A percentile compares a stretch with the other conserved stretches of the same genome.
These are phyloP conservation scores for Sylvietta virens DNA, from an alignment of 2,113 vertebrate species.

Conservation along the genomic window DNA sequence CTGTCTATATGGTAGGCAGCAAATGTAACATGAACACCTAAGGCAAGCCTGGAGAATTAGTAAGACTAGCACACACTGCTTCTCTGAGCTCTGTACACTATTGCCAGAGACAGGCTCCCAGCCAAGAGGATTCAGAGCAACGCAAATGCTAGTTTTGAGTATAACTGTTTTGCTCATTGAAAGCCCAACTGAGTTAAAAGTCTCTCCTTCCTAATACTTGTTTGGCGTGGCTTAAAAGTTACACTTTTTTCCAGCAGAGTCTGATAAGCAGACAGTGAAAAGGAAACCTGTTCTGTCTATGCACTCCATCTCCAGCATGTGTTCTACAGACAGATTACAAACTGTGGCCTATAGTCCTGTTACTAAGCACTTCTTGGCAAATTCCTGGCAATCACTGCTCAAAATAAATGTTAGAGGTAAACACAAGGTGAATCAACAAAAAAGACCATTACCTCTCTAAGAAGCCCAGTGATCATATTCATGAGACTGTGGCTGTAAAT, in stretches of 20 bases:
- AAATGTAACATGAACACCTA: not conserved
- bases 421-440: not conserved
- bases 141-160: not conserved
- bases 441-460: not conserved
- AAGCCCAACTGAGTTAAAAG: not conserved
- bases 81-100: not conserved
- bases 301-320: not conserved
- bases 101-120: not conserved
- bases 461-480: not conserved
- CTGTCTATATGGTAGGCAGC: not conserved
- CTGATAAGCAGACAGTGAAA: not conserved
- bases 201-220: not conserved
- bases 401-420: not conserved
- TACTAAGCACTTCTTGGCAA: not conserved
- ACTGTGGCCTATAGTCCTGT: not conserved
- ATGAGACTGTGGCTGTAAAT: not conserved
- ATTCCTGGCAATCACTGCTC: not conserved
- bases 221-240: not conserved
- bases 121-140: not conserved
- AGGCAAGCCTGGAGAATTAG: not conserved
- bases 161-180: not conserved
- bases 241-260: not conserved
- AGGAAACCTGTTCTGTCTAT: not conserved
- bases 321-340: not conserved
- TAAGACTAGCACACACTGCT: not conserved